Evolutionary conservation across 2,888 invertebrate genomes (phyloP).

Genomic region (Orchesellides sinensis): DNA sequence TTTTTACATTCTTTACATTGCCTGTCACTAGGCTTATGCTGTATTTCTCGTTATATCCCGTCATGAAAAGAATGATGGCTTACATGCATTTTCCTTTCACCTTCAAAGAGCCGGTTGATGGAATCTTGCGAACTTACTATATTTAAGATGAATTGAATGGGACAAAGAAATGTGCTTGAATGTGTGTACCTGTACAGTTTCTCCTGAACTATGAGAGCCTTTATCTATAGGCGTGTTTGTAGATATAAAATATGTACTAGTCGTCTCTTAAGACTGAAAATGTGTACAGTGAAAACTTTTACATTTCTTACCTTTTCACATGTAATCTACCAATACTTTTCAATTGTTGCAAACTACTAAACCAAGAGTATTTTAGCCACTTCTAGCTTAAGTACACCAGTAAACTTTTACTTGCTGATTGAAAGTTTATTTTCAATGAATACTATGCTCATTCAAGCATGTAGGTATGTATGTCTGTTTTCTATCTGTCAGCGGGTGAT

Average conservation of each 20-base stretch:
- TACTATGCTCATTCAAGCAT: neutral
- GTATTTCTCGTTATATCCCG: constrained; percentile 34
- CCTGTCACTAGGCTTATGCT: constrained; percentile 26
- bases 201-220: neutral
- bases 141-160: constrained; percentile 41
- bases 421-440: constrained; percentile 46
- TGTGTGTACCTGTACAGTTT: neutral
- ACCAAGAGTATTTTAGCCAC: constrained; percentile 20
- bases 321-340: constrained; percentile 53
- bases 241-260: neutral
- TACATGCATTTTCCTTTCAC: constrained; percentile 53
- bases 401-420: constrained; percentile 52
- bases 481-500: neutral
- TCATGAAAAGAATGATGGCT: constrained; percentile 49
- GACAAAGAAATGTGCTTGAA: constrained; percentile 4
- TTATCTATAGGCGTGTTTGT: neutral
- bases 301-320: constrained; percentile 43
- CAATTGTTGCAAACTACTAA: constrained; percentile 29
- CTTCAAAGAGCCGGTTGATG: constrained; percentile 17
- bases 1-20: neutral
- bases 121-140: constrained; percentile 25
- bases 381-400: constrained; percentile 39
- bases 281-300: constrained; percentile 32
- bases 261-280: constrained; percentile 4
- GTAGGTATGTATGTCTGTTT: neutral